Evolutionary conservation across 2,888 invertebrate genomes (phyloP).

Genomic region (Agrenia bidenticulata): DNA sequence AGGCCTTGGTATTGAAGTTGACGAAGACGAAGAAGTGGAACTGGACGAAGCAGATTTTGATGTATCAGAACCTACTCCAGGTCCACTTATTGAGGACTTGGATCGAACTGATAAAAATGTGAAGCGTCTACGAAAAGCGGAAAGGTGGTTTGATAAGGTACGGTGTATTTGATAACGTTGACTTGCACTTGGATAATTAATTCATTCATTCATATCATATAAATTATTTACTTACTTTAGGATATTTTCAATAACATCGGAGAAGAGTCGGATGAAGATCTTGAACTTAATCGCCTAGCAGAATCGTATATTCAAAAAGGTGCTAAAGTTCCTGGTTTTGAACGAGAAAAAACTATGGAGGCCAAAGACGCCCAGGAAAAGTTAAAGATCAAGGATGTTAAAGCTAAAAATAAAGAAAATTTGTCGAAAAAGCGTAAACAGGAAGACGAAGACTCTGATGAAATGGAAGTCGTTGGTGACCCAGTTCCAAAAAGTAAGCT

Average conservation of each 20-base stretch:
- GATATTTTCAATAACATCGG: constrained; percentile 74
- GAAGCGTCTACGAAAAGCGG: constrained; percentile 73
- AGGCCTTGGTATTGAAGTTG: constrained; percentile 29
- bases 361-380: constrained; percentile 36
- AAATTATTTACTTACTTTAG: constrained; percentile 48
- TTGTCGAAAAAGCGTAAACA: constrained; percentile 43
- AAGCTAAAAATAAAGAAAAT: constrained; percentile 53
- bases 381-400: constrained; percentile 54
- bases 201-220: background rate
- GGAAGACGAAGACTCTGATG: constrained; percentile 58
- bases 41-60: constrained; percentile 33
- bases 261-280: constrained; percentile 83
- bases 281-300: constrained; percentile 77
- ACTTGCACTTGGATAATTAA: constrained; percentile 8
- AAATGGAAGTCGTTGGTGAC: constrained; percentile 69
- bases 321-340: constrained; percentile 57
- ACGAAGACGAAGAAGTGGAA: constrained; percentile 26
- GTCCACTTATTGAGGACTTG: constrained; percentile 75
- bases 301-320: constrained; percentile 73
- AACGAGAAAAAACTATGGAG: background rate
- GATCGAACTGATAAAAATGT: constrained; percentile 74
- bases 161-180: too few relatives aligned
- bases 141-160: constrained; percentile 80
- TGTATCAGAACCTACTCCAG: constrained; percentile 34
- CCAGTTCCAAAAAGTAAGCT: constrained; percentile 53